These are phyloP conservation scores for Acromyrmex echinatior DNA, from an alignment of 1,140 invertebrate species.

Conservation along the genomic window DNA sequence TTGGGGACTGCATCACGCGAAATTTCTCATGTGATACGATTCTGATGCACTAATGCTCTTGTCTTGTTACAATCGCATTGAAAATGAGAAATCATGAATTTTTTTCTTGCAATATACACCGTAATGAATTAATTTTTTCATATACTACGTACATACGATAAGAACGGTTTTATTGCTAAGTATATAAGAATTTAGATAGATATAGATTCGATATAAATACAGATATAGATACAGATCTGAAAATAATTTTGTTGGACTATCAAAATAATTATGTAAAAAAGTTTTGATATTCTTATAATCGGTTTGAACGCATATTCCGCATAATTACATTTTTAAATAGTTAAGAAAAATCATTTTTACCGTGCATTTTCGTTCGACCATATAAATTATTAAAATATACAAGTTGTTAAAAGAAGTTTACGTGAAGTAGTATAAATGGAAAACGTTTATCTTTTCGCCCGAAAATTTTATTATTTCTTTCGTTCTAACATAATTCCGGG, in stretches of 20 bases:
- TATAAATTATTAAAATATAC: neutral
- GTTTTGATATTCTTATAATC: too few species aligned
- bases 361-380: neutral
- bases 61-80: neutral
- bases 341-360: too few species aligned
- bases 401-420: neutral
- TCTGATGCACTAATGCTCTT: constrained; percentile 3
- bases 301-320: too few species aligned
- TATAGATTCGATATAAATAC: too few species aligned
- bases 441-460: neutral
- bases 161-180: too few species aligned
- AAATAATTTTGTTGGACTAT: too few species aligned
- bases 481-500: neutral
- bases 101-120: neutral
- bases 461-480: constrained; percentile 2
- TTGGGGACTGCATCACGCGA: constrained; percentile 41
- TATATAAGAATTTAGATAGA: too few species aligned
- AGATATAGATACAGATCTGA: too few species aligned
- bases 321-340: too few species aligned
- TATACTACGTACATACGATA: too few species aligned
- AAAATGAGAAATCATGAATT: neutral
- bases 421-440: neutral
- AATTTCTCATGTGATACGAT: constrained; percentile 23
- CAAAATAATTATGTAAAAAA: too few species aligned
- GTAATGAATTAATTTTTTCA: neutral